Base-by-base conservation (phyloP, 2,113 vertebrate genomes). In the Stegastes partitus region DNA sequence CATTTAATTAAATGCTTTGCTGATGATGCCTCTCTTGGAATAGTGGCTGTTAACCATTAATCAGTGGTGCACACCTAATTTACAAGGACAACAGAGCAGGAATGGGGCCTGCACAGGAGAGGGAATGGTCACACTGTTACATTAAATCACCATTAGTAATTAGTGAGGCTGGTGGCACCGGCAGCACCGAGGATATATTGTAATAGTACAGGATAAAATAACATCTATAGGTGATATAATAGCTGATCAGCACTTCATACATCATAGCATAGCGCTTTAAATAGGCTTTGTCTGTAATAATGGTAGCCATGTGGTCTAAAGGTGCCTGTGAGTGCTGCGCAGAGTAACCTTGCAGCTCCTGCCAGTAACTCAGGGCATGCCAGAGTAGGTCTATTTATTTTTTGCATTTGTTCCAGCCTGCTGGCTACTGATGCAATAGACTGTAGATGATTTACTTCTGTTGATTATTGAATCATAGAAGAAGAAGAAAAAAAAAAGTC, bases 91-190 rank as follows among this genome's bases (percentile, higher is more conserved):
- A 93, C 86, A 91, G 77, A 77, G 90, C 78, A 79, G 83, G 62
- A 61, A 86, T 56, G 70, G 77, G 82, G 68, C 63, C 82, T 74
- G 81, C 69, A 70, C 73, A 34, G 78, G 78, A 84, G 79, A 80
- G 82, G 76, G 85, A 80, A 87, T 63, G 74, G 87, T 86, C 90
- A 88, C 57, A 66, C 81, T 23, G 65, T 83, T 88, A 69, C 87
- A 91, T 87, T 92, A 91, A 93, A 93, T 91, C 91, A 91, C 86
- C 83, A 70, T 90, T 83, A 84, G 75, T 89, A 93, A 93, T 93
- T 92, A 93, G 88, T 79, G 67, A 86, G 79, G 77, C 81, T 54
- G 45, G 77, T 55, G 26, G 78, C 62, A 87, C 62, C 56, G 69
- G 55, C 74, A 50, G 74, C 59, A 54, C 74, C 6, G 44, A 74